Base-by-base conservation (phyloP, 2,113 vertebrate species). In the Corythornis cristatus region DNA sequence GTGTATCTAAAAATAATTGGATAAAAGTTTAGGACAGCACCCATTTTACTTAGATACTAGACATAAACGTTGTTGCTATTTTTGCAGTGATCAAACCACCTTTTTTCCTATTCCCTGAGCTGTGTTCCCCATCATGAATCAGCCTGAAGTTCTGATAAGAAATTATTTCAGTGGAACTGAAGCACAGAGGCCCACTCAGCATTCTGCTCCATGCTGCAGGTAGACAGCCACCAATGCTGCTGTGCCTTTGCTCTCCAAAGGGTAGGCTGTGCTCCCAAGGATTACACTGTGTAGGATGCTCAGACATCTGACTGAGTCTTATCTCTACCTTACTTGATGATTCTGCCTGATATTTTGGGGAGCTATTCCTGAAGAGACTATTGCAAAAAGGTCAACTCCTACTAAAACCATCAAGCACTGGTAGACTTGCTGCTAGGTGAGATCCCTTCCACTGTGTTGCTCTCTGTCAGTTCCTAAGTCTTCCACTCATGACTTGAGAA, bases 191-290 rank as follows among this genome's bases (percentile, higher is more conserved):
- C 12, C 13, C 0, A 2, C 35, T 88, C 29, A 16, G 48, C 31
- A 10, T 31, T 9, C 46, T 81, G 22, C 50, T n/a, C 0, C 0
- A 12, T 50, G 29, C 18, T 35, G 6, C 7, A 40, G 16, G 21
- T 14, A 53, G 28, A 7, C 50, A 71, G 64, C 42, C 56, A 53
- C 74, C 29, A 17, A 3, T 53, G 28, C 51, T 57, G 42, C 26
- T 5, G 2, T 56, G 35, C 45, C 16, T 65, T 68, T 1, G 0
- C 12, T 45, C 22, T 50, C 33, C 0, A 0, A 53, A 66, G 33
- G 15, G 12, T 3, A 15, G 9, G 14, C 33, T 9, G 28, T 11
- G 2, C 12, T 80, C 5, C 51, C 56, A 50, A 0, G 1, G 15
- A 15, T 3, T 17, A 3, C 45, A 26, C 5, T 9, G 7, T 22